Evolutionary conservation across 1,140 invertebrate species (phyloP).

Genomic region (Aphelenchoides fujianensis): DNA sequence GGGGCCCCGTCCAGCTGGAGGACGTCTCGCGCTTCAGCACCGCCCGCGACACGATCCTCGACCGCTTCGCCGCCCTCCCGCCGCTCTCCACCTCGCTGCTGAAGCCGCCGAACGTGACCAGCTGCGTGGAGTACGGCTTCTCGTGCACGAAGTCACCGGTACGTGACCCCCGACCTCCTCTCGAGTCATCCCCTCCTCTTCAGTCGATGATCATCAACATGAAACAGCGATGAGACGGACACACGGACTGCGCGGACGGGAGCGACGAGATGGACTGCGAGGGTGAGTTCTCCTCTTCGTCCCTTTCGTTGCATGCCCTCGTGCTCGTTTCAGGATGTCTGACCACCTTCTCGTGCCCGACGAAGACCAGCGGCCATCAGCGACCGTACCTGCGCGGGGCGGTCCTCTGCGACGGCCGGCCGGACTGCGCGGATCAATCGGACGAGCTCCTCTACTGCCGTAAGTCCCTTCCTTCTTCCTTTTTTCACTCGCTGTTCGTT

Average conservation of each 20-base stretch:
- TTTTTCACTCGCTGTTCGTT: neutral
- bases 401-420: conserved; percentile 35
- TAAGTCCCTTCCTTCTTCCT: conserved; percentile 23
- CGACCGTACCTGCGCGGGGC: conserved; percentile 31
- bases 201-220: conserved; percentile 31
- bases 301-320: too few species aligned
- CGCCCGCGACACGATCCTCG: neutral
- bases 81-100: conserved; percentile 2
- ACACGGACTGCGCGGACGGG: conserved; percentile 34
- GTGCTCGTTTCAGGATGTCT: conserved; percentile 30
- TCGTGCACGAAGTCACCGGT: conserved; percentile 39
- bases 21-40: conserved; percentile 15
- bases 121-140: conserved; percentile 41
- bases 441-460: conserved; percentile 45
- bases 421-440: conserved; percentile 32
- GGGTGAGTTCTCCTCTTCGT: too few species aligned
- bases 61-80: conserved; percentile 13
- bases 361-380: conserved; percentile 6
- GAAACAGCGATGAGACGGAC: conserved; percentile 42
- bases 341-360: conserved; percentile 44
- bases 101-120: conserved; percentile 38
- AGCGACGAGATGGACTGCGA: conserved; percentile 42
- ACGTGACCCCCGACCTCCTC: conserved; percentile 10
- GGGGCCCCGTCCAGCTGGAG: neutral
- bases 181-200: conserved; percentile 13